These are phyloP conservation scores for Actenoides hombroni DNA, from an alignment of 2,113 vertebrate genomes.

Conservation along the genomic window DNA sequence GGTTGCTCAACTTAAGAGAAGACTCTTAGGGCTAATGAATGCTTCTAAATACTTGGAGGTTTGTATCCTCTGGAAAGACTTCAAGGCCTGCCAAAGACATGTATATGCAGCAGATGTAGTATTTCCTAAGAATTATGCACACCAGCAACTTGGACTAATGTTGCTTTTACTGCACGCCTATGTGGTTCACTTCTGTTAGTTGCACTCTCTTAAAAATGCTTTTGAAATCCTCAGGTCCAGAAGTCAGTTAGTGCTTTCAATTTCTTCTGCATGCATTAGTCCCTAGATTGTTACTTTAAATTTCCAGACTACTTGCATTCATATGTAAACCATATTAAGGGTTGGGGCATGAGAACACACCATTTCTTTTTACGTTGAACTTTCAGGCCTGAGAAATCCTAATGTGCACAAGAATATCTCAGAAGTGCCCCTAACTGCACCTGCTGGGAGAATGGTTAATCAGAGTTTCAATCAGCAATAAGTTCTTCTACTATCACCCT, in stretches of 20 bases:
- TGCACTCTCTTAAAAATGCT: neutral
- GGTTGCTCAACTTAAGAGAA: neutral
- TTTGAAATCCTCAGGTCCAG: neutral
- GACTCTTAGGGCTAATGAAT: neutral
- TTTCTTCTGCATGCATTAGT: neutral
- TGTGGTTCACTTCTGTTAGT: neutral
- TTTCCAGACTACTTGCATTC: slow-evolving; percentile 6
- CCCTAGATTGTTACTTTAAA: neutral
- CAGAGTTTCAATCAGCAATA: neutral
- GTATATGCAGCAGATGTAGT: neutral
- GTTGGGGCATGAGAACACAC: slow-evolving; percentile 28
- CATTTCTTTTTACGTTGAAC: neutral
- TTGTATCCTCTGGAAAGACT: neutral
- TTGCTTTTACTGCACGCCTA: neutral
- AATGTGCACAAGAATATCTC: neutral
- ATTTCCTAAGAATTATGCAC: neutral
- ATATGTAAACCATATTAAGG: slow-evolving; percentile 16
- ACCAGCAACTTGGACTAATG: neutral
- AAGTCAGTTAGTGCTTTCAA: slow-evolving; percentile 1
- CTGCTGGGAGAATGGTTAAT: neutral
- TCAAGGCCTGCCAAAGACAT: neutral
- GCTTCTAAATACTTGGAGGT: neutral
- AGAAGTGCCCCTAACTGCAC: neutral
- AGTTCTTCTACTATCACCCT: neutral
- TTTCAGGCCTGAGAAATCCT: slow-evolving; percentile 17